Evolutionary conservation across 2,797 vertebrate species (phyloP).

Genomic region (Urosaurus nigricauda): DNA sequence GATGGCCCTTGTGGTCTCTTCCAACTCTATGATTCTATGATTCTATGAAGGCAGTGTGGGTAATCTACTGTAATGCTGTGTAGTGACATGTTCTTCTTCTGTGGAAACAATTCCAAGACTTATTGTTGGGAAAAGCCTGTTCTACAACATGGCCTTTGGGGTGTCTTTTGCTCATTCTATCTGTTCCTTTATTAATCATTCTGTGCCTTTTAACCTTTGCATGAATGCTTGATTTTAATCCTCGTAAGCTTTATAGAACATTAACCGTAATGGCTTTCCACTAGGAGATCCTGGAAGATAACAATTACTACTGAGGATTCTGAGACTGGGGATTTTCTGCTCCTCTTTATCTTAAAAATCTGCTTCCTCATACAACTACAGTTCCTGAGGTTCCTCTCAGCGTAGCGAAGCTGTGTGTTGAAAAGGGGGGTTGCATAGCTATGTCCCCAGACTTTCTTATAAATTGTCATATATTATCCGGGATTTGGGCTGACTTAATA

Average conservation of each 20-base stretch:
- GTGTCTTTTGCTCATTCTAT: not conserved
- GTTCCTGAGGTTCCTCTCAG: not conserved
- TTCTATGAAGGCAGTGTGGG: not conserved
- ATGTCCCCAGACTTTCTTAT: not conserved
- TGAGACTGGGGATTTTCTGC: not conserved
- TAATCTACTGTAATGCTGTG: not conserved
- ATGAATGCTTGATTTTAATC: not conserved
- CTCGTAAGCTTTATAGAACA: not conserved
- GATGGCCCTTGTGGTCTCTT: too few species aligned
- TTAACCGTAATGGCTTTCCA: not conserved
- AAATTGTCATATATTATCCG: not conserved
- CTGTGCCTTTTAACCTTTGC: not conserved
- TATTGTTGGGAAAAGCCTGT: not conserved
- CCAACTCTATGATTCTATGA: too few species aligned
- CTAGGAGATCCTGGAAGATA: not conserved
- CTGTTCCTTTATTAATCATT: not conserved
- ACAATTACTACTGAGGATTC: not conserved
- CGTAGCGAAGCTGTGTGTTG: not conserved
- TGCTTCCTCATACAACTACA: not conserved
- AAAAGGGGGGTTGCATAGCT: not conserved
- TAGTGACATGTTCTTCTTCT: not conserved
- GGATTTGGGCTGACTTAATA: too few species aligned
- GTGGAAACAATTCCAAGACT: not conserved
- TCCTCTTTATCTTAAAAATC: not conserved
- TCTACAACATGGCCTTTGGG: not conserved